These are phyloP conservation scores for Astreopora myriophthalma DNA, from an alignment of 64 coral and sea anemone genomes.

Conservation along the genomic window DNA sequence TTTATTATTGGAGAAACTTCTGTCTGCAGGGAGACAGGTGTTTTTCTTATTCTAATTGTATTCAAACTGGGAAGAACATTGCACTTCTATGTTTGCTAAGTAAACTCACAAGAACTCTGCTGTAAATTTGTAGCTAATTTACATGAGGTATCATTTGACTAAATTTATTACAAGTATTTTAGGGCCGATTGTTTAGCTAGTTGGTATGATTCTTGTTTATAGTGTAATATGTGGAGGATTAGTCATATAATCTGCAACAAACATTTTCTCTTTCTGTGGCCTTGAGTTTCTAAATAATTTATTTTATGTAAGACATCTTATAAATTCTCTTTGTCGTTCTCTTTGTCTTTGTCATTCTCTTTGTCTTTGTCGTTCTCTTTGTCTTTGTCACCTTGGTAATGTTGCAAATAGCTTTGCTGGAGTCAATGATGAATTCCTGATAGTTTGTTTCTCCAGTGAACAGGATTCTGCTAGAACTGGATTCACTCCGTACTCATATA, in stretches of 20 bases:
- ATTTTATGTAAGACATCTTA: neutral
- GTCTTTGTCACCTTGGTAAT: too few relatives aligned
- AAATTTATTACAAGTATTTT: too few relatives aligned
- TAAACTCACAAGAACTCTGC: neutral
- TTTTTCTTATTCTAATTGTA: neutral
- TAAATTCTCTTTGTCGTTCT: neutral
- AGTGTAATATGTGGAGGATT: too few relatives aligned
- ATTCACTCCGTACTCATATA: too few relatives aligned
- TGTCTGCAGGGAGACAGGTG: slow-evolving; percentile 1
- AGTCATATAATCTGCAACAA: neutral
- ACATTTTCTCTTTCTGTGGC: neutral
- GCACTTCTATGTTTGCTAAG: neutral
- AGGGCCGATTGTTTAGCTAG: too few relatives aligned
- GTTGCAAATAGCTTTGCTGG: too few relatives aligned
- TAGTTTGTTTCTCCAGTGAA: too few relatives aligned
- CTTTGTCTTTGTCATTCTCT: neutral
- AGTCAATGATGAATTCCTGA: too few relatives aligned
- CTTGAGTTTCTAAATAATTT: slow-evolving; percentile 13
- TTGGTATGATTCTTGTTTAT: too few relatives aligned
- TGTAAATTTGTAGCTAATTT: neutral
- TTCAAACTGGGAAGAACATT: slow-evolving; percentile 3
- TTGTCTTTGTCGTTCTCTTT: neutral
- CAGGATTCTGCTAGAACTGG: too few relatives aligned
- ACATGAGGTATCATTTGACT: too few relatives aligned
- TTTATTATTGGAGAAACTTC: neutral